phyloP scores from a whole-genome alignment of 2,797 vertebrate genomes.

The Pseudopleuronectes americanus region DNA sequence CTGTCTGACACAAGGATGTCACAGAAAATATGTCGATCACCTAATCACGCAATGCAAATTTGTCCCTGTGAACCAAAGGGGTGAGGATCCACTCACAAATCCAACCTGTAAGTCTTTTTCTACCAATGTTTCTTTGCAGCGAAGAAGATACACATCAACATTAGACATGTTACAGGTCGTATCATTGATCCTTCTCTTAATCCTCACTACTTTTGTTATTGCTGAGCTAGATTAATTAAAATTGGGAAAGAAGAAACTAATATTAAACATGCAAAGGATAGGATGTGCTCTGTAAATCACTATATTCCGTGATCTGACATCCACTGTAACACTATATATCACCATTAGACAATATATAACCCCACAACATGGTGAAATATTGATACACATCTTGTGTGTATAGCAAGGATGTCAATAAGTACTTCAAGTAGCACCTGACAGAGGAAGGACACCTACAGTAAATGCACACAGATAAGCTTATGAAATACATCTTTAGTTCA shows the following conservation, averaged over 20 bases:
- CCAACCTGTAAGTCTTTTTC: neutral
- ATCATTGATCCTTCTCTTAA: neutral
- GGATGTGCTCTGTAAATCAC: neutral
- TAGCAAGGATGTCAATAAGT: slow-evolving; percentile 8
- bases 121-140: neutral
- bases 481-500: slow-evolving; percentile 20
- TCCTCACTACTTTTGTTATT: too few species aligned
- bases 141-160: neutral
- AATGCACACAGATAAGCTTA: slow-evolving; percentile 12
- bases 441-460: slow-evolving; percentile 1
- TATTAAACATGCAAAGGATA: slow-evolving; percentile 9
- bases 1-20: slow-evolving; percentile 70
- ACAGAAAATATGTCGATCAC: slow-evolving; percentile 74
- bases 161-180: neutral
- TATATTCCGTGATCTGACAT: neutral
- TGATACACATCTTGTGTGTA: slow-evolving; percentile 7
- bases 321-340: too few species aligned
- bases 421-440: slow-evolving; percentile 8
- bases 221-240: neutral
- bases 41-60: slow-evolving; percentile 72
- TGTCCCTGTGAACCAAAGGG: slow-evolving; percentile 37
- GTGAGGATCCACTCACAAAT: neutral
- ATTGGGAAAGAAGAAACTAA: neutral
- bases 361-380: slow-evolving; percentile 8
- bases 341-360: too few species aligned